Conservation (phyloP, 2,888 invertebrate genomes). For the Lasioglossum malachurum region DNA sequence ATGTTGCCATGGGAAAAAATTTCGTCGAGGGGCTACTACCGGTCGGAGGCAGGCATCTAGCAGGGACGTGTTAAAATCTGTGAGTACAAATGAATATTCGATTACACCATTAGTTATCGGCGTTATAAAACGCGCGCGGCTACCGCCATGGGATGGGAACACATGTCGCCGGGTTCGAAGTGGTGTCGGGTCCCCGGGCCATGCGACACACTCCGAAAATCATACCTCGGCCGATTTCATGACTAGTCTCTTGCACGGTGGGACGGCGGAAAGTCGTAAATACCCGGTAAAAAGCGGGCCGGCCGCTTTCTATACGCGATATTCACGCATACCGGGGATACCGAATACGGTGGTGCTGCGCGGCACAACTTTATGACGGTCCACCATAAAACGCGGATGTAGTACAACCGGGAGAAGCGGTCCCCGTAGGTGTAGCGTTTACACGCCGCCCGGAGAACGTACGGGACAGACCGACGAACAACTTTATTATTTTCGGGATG, state of each 20-base stretch:
- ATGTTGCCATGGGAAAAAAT: neutral
- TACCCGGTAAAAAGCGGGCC: slow-evolving; percentile 52
- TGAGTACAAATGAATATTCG: slow-evolving; percentile 20
- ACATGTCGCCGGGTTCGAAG: neutral
- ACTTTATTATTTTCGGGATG: slow-evolving; percentile 72
- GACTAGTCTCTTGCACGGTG: slow-evolving; percentile 15
- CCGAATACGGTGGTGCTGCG: slow-evolving; percentile 73
- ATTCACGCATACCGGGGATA: slow-evolving; percentile 77
- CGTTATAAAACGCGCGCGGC: neutral
- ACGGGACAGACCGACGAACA: slow-evolving; percentile 56
- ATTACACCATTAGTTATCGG: slow-evolving; percentile 10
- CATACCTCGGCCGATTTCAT: slow-evolving; percentile 45
- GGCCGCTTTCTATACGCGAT: slow-evolving; percentile 70
- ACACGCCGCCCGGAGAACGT: slow-evolving; percentile 29
- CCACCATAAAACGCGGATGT: slow-evolving; percentile 72
- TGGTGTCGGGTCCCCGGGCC: slow-evolving; percentile 8
- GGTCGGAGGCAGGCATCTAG: neutral
- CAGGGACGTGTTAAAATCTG: slow-evolving; percentile 15
- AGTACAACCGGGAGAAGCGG: slow-evolving; percentile 63
- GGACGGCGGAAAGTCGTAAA: slow-evolving; percentile 63
- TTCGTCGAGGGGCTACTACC: neutral
- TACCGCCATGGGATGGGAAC: neutral
- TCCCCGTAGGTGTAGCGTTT: slow-evolving; percentile 62
- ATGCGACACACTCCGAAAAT: slow-evolving; percentile 34
- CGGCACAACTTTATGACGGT: slow-evolving; percentile 77